Conservation (phyloP, 2,113 vertebrate genomes). For the Tetrao urogallus region DNA sequence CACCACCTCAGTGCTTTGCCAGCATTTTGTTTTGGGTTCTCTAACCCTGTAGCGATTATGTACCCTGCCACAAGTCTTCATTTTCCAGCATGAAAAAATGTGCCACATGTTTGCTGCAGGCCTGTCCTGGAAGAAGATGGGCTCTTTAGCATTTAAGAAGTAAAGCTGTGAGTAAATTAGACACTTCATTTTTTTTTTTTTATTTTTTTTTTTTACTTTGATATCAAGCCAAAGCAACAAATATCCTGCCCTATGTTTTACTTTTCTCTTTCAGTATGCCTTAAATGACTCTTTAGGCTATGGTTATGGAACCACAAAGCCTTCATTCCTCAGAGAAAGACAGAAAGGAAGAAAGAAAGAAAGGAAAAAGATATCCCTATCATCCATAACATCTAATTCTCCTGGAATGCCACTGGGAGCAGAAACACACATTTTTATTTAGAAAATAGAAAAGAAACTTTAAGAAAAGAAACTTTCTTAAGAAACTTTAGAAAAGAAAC, state of each 20-base stretch:
- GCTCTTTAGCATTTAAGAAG: neutral
- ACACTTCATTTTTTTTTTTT: neutral
- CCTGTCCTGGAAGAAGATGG: neutral
- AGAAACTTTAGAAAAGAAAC: too few relatives aligned
- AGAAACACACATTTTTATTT: neutral
- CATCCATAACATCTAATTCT: neutral
- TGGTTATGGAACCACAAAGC: neutral
- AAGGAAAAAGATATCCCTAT: neutral
- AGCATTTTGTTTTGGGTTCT: neutral
- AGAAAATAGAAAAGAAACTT: too few relatives aligned
- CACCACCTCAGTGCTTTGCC: neutral
- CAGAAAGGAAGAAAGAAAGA: neutral
- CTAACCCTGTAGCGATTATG: neutral
- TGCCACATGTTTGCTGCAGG: neutral
- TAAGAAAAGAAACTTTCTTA: too few relatives aligned
- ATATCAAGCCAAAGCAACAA: neutral
- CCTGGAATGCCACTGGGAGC: neutral
- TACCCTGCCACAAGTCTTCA: neutral
- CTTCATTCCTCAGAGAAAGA: neutral
- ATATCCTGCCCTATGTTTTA: neutral
- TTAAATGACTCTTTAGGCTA: neutral
- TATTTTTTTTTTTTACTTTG: neutral
- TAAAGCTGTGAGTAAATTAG: conserved; percentile 18
- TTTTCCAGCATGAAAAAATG: neutral
- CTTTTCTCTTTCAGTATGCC: neutral